Percentiles rank a stretch among this genome's conserved stretches.
Conservation (phyloP, 2,797 vertebrate genomes). For the Tamandua tetradactyla region DNA sequence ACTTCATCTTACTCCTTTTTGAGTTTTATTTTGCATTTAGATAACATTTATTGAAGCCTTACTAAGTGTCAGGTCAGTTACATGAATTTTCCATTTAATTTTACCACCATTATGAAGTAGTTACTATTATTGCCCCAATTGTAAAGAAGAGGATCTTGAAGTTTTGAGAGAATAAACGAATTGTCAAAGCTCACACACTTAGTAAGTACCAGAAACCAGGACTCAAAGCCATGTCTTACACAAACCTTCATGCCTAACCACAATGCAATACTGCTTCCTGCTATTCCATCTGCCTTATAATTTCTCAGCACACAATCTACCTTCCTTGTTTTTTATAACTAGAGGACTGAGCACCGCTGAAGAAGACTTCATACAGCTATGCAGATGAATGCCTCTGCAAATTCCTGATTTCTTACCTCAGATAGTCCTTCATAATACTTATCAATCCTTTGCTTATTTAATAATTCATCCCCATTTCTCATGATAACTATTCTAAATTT, state of each 20-base stretch:
- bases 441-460: not conserved
- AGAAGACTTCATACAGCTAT: not conserved
- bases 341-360: not conserved
- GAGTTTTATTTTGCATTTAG: not conserved
- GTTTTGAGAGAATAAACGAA: not conserved
- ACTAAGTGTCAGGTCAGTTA: not conserved
- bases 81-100: slow-evolving; percentile 15
- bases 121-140: not conserved
- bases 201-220: not conserved
- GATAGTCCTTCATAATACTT: not conserved
- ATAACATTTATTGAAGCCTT: not conserved
- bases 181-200: not conserved
- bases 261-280: not conserved
- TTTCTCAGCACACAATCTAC: not conserved
- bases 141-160: slow-evolving; percentile 30
- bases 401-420: not conserved
- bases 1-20: not conserved
- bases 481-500: not conserved
- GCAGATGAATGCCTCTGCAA: not conserved
- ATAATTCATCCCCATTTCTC: not conserved
- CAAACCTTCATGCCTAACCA: not conserved
- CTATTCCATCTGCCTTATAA: not conserved
- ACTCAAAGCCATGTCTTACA: not conserved
- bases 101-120: not conserved
- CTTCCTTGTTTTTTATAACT: not conserved